phyloP scores from a whole-genome alignment of 2,888 invertebrate species.

The Drosophila kokeensis region DNA sequence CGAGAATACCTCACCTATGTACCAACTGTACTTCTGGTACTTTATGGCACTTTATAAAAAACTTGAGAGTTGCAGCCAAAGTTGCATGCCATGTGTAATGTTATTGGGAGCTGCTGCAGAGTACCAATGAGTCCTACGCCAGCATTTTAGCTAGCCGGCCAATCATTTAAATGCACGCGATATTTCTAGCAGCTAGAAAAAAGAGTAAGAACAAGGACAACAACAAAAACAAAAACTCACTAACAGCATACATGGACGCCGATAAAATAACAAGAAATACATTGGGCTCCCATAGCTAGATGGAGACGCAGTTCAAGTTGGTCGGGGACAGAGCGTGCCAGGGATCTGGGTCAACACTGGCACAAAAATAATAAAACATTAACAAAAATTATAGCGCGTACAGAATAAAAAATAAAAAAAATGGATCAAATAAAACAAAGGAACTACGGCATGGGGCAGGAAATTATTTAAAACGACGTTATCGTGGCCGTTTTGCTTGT shows the following conservation, averaged over 20 bases:
- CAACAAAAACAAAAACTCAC: slow-evolving; percentile 42
- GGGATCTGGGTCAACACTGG: slow-evolving; percentile 70
- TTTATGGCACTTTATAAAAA: slow-evolving; percentile 10
- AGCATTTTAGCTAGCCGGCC: slow-evolving; percentile 54
- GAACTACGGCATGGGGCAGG: slow-evolving; percentile 28
- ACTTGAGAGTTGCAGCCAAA: slow-evolving; percentile 26
- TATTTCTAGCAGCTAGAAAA: slow-evolving; percentile 49
- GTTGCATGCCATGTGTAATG: slow-evolving; percentile 45
- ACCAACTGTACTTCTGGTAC: slow-evolving; percentile 1
- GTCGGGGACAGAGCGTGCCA: slow-evolving; percentile 57
- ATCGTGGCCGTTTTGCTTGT: slow-evolving; percentile 27
- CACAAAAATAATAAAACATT: slow-evolving; percentile 81
- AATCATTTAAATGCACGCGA: slow-evolving; percentile 81
- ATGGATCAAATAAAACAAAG: slow-evolving; percentile 38
- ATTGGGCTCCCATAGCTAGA: slow-evolving; percentile 28
- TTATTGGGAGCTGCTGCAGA: slow-evolving; percentile 51
- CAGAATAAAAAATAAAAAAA: slow-evolving; percentile 36
- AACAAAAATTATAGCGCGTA: slow-evolving; percentile 79
- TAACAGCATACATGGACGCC: slow-evolving; percentile 56
- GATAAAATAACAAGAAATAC: slow-evolving; percentile 58
- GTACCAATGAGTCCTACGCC: slow-evolving; percentile 44
- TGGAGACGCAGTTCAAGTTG: slow-evolving; percentile 46
- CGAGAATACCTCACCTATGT: background rate
- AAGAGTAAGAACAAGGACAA: background rate
- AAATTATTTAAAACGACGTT: slow-evolving; percentile 52